phyloP scores from a whole-genome alignment of 2,888 invertebrate species.

The Mechanitis mazaeus region DNA sequence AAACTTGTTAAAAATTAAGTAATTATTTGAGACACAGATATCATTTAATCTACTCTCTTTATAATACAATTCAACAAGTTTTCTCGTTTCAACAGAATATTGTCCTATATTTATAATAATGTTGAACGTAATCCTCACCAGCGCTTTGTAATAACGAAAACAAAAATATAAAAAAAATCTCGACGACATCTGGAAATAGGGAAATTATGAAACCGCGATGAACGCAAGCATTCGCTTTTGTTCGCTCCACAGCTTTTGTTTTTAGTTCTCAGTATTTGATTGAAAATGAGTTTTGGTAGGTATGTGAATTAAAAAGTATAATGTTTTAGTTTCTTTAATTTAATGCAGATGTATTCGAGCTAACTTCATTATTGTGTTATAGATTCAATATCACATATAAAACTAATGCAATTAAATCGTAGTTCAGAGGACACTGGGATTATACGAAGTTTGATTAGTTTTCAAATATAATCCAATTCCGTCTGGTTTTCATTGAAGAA shows the following conservation, averaged over 20 bases:
- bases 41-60: too few relatives aligned
- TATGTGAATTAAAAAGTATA: neutral
- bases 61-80: neutral
- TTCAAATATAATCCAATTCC: neutral
- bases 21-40: too few relatives aligned
- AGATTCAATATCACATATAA: neutral
- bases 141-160: conserved; percentile 45
- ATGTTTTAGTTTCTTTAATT: too few relatives aligned
- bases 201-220: conserved; percentile 63
- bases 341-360: neutral
- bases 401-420: neutral
- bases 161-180: conserved; percentile 44
- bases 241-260: conserved; percentile 57
- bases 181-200: conserved; percentile 63
- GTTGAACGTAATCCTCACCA: conserved; percentile 36
- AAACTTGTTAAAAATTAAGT: too few relatives aligned
- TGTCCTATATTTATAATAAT: conserved; percentile 46
- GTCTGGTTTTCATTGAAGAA: neutral
- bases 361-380: neutral
- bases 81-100: neutral
- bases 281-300: conserved; percentile 38
- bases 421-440: neutral
- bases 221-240: conserved; percentile 58
- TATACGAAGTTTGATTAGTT: conserved; percentile 3
- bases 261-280: conserved; percentile 57